A percentile compares a stretch with the other conserved stretches of the same genome.
phyloP scores from a whole-genome alignment of 1,140 invertebrate genomes.

The Elysia chlorotica region DNA sequence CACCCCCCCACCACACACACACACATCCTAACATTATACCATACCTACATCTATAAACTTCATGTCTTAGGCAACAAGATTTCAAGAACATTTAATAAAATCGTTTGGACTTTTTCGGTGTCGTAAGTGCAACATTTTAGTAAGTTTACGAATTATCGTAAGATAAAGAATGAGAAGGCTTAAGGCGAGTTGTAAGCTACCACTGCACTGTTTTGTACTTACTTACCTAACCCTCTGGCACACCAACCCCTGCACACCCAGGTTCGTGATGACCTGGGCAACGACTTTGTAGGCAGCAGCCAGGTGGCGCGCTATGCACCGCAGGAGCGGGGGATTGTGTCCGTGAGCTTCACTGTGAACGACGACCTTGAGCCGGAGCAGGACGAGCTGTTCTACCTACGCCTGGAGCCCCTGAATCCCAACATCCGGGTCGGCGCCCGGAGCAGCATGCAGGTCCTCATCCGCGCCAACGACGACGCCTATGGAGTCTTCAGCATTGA shows the following conservation, averaged over 20 bases:
- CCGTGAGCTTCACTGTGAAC: constrained; percentile 48
- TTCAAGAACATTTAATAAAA: background rate
- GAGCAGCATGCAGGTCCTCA: constrained; percentile 37
- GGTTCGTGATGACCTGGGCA: constrained; percentile 35
- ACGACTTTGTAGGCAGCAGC: constrained; percentile 50
- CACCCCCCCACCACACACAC: no score
- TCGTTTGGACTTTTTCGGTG: background rate
- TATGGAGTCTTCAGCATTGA: constrained; percentile 55
- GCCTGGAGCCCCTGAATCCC: constrained; percentile 30
- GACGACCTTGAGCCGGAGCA: constrained; percentile 54
- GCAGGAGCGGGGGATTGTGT: constrained; percentile 17
- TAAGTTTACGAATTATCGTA: no score
- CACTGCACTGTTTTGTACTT: background rate
- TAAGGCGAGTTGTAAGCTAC: no score
- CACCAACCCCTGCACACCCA: constrained; percentile 9
- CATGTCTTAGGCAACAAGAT: no score
- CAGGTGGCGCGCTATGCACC: constrained; percentile 45
- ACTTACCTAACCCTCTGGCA: background rate
- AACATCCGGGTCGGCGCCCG: constrained; percentile 31
- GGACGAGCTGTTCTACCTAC: constrained; percentile 46
- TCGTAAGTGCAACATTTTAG: no score
- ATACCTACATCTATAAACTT: no score
- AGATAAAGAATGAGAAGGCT: no score
- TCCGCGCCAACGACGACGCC: constrained; percentile 57
- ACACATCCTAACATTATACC: no score